Conservation (phyloP, 2,113 vertebrate species). For the Geococcyx californianus region DNA sequence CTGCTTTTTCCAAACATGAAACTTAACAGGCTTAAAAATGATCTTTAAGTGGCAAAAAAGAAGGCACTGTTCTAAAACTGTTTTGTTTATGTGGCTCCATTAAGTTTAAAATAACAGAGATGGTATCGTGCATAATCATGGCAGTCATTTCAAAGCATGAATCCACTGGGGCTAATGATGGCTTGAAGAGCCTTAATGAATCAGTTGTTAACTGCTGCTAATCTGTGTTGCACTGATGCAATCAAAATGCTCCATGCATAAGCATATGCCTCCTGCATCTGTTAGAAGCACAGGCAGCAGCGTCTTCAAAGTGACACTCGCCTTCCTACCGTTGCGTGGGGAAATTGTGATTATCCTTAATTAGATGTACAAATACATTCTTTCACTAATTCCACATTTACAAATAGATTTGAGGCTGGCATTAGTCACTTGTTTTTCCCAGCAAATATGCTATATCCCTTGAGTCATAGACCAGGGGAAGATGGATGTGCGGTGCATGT, state of each 20-base stretch:
- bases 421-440: background rate
- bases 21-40: background rate
- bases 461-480: background rate
- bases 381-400: background rate
- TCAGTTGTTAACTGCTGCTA: background rate
- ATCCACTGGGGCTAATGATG: background rate
- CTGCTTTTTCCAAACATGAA: background rate
- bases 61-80: background rate
- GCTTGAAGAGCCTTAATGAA: conserved; percentile 15
- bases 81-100: conserved; percentile 35
- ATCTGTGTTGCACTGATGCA: background rate
- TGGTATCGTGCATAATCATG: background rate
- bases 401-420: background rate
- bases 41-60: background rate
- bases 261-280: background rate
- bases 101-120: conserved; percentile 46
- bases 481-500: accelerated
- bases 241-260: background rate
- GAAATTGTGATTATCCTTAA: background rate
- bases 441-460: accelerated
- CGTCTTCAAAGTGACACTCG: background rate
- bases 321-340: background rate
- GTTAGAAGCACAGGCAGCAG: background rate
- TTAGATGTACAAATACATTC: background rate
- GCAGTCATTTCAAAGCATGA: background rate